These are phyloP conservation scores for Lasioglossum lativentre DNA, from an alignment of 2,888 invertebrate genomes.

Conservation along the genomic window DNA sequence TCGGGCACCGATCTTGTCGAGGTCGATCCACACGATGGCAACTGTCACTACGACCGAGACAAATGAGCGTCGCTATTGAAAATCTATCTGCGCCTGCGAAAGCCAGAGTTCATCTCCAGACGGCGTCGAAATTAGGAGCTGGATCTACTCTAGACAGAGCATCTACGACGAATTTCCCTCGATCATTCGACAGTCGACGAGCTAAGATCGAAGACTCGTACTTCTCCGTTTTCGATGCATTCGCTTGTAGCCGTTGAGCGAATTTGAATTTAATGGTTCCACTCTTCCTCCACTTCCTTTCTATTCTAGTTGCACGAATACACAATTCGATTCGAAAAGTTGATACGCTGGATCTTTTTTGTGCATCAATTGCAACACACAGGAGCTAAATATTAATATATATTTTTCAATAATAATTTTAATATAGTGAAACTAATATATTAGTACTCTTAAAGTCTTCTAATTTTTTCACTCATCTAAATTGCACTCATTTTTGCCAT, in stretches of 20 bases:
- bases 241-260: background rate
- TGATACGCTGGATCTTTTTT: too few relatives aligned
- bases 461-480: too few relatives aligned
- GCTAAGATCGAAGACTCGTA: background rate
- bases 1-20: constrained; percentile 20
- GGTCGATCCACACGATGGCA: constrained; percentile 30
- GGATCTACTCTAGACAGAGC: background rate
- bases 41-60: constrained; percentile 62
- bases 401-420: too few relatives aligned
- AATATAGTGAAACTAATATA: too few relatives aligned
- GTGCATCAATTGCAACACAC: too few relatives aligned
- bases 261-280: background rate
- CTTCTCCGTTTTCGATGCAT: background rate
- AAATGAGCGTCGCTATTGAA: constrained; percentile 77
- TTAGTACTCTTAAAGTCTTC: too few relatives aligned
- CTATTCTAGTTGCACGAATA: background rate
- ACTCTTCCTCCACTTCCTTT: background rate
- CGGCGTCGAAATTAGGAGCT: constrained; percentile 3
- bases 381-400: too few relatives aligned
- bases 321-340: background rate
- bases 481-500: too few relatives aligned
- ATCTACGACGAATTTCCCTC: background rate
- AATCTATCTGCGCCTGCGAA: constrained; percentile 67
- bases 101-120: constrained; percentile 18
- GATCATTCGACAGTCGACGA: background rate